Conservation (phyloP, 2,888 invertebrate species). For the Agrypnus murinus region DNA sequence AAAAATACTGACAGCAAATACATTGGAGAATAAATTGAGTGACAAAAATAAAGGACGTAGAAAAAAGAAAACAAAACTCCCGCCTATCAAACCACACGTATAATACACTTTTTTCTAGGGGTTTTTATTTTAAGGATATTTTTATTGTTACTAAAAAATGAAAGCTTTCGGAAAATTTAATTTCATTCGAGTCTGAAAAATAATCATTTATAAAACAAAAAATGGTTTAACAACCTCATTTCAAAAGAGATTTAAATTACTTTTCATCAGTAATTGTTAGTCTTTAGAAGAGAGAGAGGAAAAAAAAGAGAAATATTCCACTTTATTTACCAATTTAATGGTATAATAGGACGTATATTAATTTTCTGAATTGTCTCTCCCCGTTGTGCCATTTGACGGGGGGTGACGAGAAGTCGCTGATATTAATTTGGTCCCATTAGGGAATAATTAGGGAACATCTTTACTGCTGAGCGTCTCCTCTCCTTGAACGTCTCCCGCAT, state of each 20-base stretch:
- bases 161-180: too few relatives aligned
- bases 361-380: constrained; percentile 19
- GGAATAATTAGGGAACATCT: constrained; percentile 36
- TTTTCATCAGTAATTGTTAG: background rate
- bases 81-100: too few relatives aligned
- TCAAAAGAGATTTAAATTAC: background rate
- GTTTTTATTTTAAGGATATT: too few relatives aligned
- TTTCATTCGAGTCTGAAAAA: too few relatives aligned
- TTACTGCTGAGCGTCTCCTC: constrained; percentile 19
- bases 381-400: constrained; percentile 22
- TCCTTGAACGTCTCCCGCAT: constrained; percentile 16
- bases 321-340: background rate
- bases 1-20: too few relatives aligned
- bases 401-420: constrained; percentile 35
- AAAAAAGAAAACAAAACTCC: too few relatives aligned
- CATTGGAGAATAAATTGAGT: too few relatives aligned
- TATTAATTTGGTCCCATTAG: constrained; percentile 38
- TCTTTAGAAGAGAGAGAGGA: background rate
- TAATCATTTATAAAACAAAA: too few relatives aligned
- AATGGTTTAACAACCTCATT: background rate
- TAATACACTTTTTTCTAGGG: too few relatives aligned
- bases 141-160: too few relatives aligned
- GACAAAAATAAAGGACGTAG: too few relatives aligned
- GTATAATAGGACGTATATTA: constrained; percentile 22
- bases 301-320: background rate